These are phyloP conservation scores for Lophius piscatorius DNA, from an alignment of 2,113 vertebrate species.

Conservation along the genomic window DNA sequence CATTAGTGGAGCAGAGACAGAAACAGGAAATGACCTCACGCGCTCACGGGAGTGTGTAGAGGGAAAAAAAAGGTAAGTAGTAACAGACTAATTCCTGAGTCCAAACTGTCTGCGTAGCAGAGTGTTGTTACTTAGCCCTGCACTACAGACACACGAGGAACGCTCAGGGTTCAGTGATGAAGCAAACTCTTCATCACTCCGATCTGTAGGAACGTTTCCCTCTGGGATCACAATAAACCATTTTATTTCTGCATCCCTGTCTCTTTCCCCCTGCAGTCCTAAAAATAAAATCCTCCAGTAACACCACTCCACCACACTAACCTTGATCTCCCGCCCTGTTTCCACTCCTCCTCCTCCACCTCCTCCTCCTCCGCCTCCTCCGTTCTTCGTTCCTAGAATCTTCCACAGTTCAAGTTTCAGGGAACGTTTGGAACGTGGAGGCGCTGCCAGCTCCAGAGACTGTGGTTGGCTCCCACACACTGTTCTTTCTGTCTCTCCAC, in stretches of 20 bases:
- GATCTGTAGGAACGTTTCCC: not conserved
- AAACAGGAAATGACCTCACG: too few species aligned
- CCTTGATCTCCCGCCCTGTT: slow-evolving; percentile 50
- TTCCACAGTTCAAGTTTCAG: slow-evolving; percentile 48
- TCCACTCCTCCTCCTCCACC: slow-evolving; percentile 32
- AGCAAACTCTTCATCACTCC: too few species aligned
- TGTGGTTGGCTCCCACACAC: not conserved
- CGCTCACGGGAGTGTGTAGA: too few species aligned
- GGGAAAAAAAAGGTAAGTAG: too few species aligned
- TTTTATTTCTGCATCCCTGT: not conserved
- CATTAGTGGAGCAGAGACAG: too few species aligned
- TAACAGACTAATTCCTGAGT: too few species aligned
- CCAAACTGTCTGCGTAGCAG: too few species aligned
- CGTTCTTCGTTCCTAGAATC: slow-evolving; percentile 58
- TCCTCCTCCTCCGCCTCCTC: too few species aligned
- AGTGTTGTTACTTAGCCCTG: too few species aligned
- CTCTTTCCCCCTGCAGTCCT: slow-evolving; percentile 23
- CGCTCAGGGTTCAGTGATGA: too few species aligned
- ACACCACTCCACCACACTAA: slow-evolving; percentile 52
- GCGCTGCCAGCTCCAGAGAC: slow-evolving; percentile 31
- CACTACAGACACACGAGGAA: too few species aligned
- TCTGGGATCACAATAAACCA: not conserved
- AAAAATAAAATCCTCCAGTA: slow-evolving; percentile 54
- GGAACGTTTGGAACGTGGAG: slow-evolving; percentile 38
- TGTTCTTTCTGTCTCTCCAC: slow-evolving; percentile 29